Conservation (phyloP, 2,888 invertebrate genomes). For the Drosophila tanythrix region DNA sequence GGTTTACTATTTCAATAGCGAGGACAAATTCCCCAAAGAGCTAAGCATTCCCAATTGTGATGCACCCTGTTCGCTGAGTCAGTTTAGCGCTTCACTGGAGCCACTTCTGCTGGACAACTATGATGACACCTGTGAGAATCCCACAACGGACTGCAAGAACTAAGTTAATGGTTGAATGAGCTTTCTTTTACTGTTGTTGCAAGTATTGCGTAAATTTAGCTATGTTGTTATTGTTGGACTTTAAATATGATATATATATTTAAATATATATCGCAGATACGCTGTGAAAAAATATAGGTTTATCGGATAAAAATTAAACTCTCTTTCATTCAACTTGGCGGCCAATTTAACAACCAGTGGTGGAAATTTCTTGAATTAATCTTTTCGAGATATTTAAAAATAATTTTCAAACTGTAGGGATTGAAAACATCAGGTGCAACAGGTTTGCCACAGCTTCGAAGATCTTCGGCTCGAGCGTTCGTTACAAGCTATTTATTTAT, state of each 20-base stretch:
- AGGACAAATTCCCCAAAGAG: constrained; percentile 86
- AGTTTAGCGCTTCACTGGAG: constrained; percentile 86
- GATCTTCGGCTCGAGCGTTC: too few relatives aligned
- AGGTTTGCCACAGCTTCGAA: not conserved
- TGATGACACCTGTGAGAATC: constrained; percentile 88
- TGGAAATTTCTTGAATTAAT: not conserved
- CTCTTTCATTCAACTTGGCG: not conserved
- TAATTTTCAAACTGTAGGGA: not conserved
- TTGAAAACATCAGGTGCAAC: not conserved
- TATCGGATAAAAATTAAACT: not conserved
- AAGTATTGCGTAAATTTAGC: constrained; percentile 17
- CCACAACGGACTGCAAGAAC: constrained; percentile 71
- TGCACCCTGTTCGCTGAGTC: constrained; percentile 87
- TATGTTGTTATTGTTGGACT: constrained; percentile 33
- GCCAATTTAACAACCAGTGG: not conserved
- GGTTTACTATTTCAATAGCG: constrained; percentile 88
- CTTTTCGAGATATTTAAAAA: not conserved
- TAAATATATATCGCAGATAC: constrained; percentile 1
- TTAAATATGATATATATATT: constrained; percentile 8
- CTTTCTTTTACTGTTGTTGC: constrained; percentile 25
- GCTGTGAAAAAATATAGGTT: not conserved
- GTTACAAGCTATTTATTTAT: not conserved
- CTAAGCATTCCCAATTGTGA: constrained; percentile 88
- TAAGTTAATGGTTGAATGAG: constrained; percentile 18
- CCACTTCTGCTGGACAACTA: constrained; percentile 88